Conservation (phyloP, 2,888 invertebrate species). For the Xanthostigma xanthostigma region DNA sequence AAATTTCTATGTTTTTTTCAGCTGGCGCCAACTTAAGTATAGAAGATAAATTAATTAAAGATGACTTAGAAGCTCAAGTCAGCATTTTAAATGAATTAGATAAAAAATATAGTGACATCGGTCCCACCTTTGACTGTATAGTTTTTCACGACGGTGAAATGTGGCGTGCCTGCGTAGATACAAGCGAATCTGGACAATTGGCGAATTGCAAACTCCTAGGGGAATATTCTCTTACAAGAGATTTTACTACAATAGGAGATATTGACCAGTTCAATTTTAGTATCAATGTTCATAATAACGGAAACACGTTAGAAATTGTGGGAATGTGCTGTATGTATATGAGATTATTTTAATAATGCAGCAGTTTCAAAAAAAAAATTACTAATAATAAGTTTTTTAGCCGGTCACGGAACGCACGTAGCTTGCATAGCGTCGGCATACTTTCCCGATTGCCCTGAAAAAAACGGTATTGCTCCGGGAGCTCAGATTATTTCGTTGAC, state of each 20-base stretch:
- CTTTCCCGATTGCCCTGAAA: slow-evolving; percentile 72
- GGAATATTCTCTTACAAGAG: slow-evolving; percentile 64
- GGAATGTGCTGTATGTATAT: slow-evolving; percentile 76
- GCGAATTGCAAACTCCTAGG: slow-evolving; percentile 62
- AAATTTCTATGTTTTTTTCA: slow-evolving; percentile 6
- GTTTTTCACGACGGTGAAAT: slow-evolving; percentile 83
- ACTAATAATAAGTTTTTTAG: slow-evolving; percentile 31
- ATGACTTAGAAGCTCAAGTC: slow-evolving; percentile 74
- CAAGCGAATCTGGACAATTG: slow-evolving; percentile 68
- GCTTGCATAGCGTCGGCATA: slow-evolving; percentile 89
- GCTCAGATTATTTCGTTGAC: slow-evolving; percentile 86
- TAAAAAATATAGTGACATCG: slow-evolving; percentile 75
- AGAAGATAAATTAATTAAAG: slow-evolving; percentile 69
- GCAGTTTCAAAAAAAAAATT: not conserved
- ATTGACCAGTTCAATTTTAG: slow-evolving; percentile 75
- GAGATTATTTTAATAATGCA: not conserved
- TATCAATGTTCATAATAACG: slow-evolving; percentile 82
- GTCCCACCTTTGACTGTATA: slow-evolving; percentile 86
- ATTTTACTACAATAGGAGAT: slow-evolving; percentile 61
- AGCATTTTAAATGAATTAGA: slow-evolving; percentile 71
- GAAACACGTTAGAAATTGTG: slow-evolving; percentile 82
- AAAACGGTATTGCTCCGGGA: slow-evolving; percentile 92
- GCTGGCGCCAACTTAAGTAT: slow-evolving; percentile 24
- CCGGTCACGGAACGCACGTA: slow-evolving; percentile 95
- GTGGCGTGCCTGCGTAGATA: slow-evolving; percentile 82